A percentile compares a stretch with the other conserved stretches of the same genome.
Conservation (phyloP, 2,797 vertebrate species). For the Sebastes goodei region DNA sequence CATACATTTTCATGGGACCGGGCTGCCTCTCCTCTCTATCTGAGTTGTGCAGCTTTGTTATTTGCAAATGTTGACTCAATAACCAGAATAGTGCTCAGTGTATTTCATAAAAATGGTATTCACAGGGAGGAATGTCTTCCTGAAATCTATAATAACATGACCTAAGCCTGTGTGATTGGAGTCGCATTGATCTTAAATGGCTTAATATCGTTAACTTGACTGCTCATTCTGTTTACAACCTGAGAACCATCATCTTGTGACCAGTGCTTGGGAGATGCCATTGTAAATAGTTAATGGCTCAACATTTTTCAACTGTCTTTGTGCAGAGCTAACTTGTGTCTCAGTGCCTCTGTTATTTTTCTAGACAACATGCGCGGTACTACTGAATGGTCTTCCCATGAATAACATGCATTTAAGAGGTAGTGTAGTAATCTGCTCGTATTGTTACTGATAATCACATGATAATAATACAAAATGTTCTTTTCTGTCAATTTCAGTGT, state of each 20-base stretch:
- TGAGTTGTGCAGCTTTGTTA: not conserved
- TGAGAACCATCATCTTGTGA: constrained; percentile 42
- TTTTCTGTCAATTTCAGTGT: not conserved
- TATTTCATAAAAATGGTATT: constrained; percentile 3
- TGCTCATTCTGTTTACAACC: constrained; percentile 49
- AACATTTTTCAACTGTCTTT: constrained; percentile 25
- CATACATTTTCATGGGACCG: no score
- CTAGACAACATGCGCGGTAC: not conserved
- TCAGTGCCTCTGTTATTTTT: not conserved
- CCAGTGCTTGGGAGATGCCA: constrained; percentile 32
- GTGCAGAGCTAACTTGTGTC: constrained; percentile 8
- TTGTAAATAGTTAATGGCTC: constrained; percentile 46
- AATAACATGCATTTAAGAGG: not conserved
- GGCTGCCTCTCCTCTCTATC: not conserved
- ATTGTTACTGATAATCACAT: not conserved
- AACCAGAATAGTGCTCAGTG: not conserved
- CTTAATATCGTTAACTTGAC: constrained; percentile 45
- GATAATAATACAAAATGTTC: not conserved
- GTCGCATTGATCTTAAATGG: constrained; percentile 31
- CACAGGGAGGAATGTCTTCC: constrained; percentile 8
- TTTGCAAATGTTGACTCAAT: not conserved
- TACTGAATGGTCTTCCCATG: not conserved
- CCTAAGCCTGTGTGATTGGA: not conserved
- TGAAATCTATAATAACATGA: constrained; percentile 4
- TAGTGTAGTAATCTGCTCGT: not conserved